phyloP scores from a whole-genome alignment of 2,797 vertebrate species.

The Chiloscyllium punctatum region DNA sequence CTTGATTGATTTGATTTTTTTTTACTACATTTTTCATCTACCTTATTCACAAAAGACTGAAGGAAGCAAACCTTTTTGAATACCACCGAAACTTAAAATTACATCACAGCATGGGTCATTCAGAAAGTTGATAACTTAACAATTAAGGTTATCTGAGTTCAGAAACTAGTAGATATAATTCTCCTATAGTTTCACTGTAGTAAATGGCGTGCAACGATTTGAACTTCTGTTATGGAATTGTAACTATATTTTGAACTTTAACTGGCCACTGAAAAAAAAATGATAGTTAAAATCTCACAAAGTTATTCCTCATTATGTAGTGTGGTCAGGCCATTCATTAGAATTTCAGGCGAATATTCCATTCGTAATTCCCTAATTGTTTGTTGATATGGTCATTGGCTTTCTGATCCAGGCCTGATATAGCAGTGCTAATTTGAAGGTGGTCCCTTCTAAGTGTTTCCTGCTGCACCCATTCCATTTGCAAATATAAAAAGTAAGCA shows the following conservation, averaged over 20 bases:
- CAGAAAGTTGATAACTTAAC: not conserved
- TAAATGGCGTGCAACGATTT: not conserved
- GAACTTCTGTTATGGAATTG: not conserved
- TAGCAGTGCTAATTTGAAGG: not conserved
- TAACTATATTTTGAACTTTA: not conserved
- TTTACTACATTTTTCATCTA: not conserved
- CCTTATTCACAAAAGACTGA: not conserved
- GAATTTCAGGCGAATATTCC: not conserved
- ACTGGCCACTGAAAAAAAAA: not conserved
- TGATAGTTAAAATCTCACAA: not conserved
- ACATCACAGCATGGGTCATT: not conserved
- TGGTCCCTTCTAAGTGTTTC: not conserved
- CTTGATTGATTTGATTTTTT: not conserved
- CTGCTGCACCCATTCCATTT: not conserved
- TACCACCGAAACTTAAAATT: not conserved
- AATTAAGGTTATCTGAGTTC: not conserved
- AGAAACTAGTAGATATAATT: not conserved
- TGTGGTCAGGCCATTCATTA: not conserved
- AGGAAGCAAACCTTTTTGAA: not conserved
- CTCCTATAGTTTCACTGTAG: not conserved
- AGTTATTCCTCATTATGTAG: not conserved
- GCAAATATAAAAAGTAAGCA: not conserved
- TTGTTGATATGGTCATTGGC: not conserved
- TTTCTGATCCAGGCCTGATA: not conserved
- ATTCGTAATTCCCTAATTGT: not conserved